Base-by-base conservation (phyloP, 1,140 invertebrate species). In the Pseudomyrmex flavicornis region DNA sequence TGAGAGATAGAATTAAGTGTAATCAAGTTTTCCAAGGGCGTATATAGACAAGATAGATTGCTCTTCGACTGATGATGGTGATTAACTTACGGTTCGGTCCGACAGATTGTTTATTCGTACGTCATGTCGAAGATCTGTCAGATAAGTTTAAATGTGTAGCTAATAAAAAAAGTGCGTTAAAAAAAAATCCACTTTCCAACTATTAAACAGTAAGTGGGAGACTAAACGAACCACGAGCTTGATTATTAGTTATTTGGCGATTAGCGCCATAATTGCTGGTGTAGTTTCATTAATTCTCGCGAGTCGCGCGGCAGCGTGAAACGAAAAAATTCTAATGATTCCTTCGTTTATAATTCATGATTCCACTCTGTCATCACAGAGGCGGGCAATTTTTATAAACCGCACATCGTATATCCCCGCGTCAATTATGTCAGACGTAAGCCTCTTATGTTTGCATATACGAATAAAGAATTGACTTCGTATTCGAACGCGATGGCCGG, bases 361-460 rank as follows among this genome's bases (percentile, higher is more conserved):
- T 20, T 69, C 76, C 46, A 72, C 54, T 80, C 66, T 80, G 76
- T 80, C 76, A 61, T 80, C 76, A 61, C 44, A 50, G 76, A 59
- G 54, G 10, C 44, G 54, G 76, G 20, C 12, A 59, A 80, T 80
- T 80, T 80, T 80, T 80, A 35, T 3, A 61, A 15, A 48, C 59
- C 5, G 54, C 76, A 20, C 65, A 58, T 80, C 76, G 54, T 61
- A 52, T 72, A 56, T 80, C 54, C 20, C 54, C 10, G 20, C 20
- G 54, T 80, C 76, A 80, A 80, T 80, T 80, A 80, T 80, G 76
- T 80, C 76, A 80, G 56, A 50, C 20, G 12, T 80, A 80, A 80
- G 76, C 76, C 46, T 80, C 66, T 80, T 80, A 80, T 26, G 54
- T 50, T 70, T 61, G 66, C 76, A 35, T 61, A 72, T 26, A 12